These are phyloP conservation scores for Sarcophaga variegata DNA, from an alignment of 2,888 invertebrate genomes.

Conservation along the genomic window DNA sequence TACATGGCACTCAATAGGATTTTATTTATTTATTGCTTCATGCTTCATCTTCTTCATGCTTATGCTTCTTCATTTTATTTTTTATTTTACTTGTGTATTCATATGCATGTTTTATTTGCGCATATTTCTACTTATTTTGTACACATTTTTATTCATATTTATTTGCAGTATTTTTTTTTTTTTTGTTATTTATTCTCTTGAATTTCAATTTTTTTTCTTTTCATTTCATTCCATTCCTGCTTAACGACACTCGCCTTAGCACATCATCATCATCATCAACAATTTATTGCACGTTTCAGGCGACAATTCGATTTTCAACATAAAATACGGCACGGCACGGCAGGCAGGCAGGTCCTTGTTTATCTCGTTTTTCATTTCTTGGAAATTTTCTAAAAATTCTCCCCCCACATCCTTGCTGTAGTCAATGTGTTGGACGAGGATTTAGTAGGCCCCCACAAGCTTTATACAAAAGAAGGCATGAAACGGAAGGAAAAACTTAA, in stretches of 20 bases:
- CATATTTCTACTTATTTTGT: slow-evolving; percentile 4
- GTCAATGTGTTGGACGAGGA: no score
- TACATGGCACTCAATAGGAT: background rate
- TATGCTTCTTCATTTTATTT: background rate
- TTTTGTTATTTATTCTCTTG: no score
- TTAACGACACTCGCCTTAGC: slow-evolving; percentile 8
- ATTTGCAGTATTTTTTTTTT: no score
- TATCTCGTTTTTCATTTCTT: background rate
- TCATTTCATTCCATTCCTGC: background rate
- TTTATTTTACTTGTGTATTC: background rate
- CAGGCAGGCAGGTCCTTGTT: background rate
- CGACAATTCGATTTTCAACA: slow-evolving; percentile 48
- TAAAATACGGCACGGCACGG: background rate
- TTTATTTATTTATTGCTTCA: slow-evolving; percentile 11
- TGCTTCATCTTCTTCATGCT: background rate
- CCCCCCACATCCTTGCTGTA: no score
- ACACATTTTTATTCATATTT: no score
- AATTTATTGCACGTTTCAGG: slow-evolving; percentile 54
- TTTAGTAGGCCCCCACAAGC: no score
- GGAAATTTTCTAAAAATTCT: background rate
- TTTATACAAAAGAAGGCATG: no score
- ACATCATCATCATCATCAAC: slow-evolving; percentile 25
- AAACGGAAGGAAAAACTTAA: no score
- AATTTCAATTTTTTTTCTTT: background rate
- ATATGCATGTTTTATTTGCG: slow-evolving; percentile 1